Conservation (phyloP, 2,888 invertebrate genomes). For the Agriopis marginaria region DNA sequence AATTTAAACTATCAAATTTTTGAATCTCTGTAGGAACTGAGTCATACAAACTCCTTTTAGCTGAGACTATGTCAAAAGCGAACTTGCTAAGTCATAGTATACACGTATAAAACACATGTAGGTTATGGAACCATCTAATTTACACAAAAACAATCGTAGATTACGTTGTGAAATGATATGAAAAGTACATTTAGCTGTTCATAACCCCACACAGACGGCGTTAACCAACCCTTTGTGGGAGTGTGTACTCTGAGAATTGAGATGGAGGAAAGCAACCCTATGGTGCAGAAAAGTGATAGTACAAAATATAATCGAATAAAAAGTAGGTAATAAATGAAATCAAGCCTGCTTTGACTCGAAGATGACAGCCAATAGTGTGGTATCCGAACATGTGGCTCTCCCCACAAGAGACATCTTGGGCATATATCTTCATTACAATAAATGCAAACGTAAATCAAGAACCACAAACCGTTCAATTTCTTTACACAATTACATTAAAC, state of each 20-base stretch:
- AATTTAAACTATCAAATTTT: background rate
- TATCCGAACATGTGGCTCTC: conserved; percentile 80
- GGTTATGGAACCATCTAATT: background rate
- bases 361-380: conserved; percentile 63
- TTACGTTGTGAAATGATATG: background rate
- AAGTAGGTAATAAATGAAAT: conserved; percentile 48
- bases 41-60: conserved; percentile 9
- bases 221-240: conserved; percentile 57
- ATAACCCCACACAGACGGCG: conserved; percentile 78
- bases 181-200: conserved; percentile 45
- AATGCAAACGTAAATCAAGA: conserved; percentile 61
- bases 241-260: conserved; percentile 41
- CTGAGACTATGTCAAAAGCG: conserved; percentile 36
- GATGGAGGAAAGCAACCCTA: conserved; percentile 30
- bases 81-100: conserved; percentile 51
- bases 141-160: background rate
- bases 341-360: conserved; percentile 57
- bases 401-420: conserved; percentile 73
- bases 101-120: conserved; percentile 33
- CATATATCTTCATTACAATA: conserved; percentile 63
- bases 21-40: conserved; percentile 13
- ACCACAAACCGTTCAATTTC: conserved; percentile 59
- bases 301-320: conserved; percentile 38
- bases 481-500: conserved; percentile 57
- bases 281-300: conserved; percentile 32